Evolutionary conservation across 2,113 vertebrate species (phyloP).

Genomic region (Ophiodon elongatus): DNA sequence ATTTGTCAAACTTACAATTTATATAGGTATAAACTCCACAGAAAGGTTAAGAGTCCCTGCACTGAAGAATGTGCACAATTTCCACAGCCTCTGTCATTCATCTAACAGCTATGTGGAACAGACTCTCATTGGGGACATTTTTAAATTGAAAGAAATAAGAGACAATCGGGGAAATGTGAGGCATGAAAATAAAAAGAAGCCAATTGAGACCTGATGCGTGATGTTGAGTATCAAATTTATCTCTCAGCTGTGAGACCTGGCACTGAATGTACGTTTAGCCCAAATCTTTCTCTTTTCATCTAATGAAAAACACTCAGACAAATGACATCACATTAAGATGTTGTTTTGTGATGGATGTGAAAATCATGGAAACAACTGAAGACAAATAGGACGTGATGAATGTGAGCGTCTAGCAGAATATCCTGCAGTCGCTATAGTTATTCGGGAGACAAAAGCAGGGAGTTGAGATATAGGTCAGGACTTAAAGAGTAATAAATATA

Average conservation of each 20-base stretch:
- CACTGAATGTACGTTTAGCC: slow-evolving; percentile 53
- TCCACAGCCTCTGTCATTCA: slow-evolving; percentile 50
- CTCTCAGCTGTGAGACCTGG: slow-evolving; percentile 49
- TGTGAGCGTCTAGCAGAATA: slow-evolving; percentile 48
- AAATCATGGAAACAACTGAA: slow-evolving; percentile 57
- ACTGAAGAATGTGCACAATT: slow-evolving; percentile 48
- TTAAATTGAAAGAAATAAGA: slow-evolving; percentile 55
- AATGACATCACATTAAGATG: slow-evolving; percentile 63
- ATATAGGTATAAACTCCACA: slow-evolving; percentile 40
- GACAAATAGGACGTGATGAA: slow-evolving; percentile 67
- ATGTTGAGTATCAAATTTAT: slow-evolving; percentile 59
- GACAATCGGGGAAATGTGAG: slow-evolving; percentile 35
- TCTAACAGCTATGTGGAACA: slow-evolving; percentile 50
- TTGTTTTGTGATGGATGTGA: slow-evolving; percentile 65
- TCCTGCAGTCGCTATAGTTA: slow-evolving; percentile 39
- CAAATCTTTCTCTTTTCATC: slow-evolving; percentile 67
- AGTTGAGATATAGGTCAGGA: slow-evolving; percentile 16
- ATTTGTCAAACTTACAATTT: slow-evolving; percentile 35
- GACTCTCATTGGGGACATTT: slow-evolving; percentile 50
- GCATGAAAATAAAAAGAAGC: slow-evolving; percentile 33
- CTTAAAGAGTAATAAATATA: slow-evolving; percentile 48
- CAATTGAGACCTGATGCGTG: slow-evolving; percentile 45
- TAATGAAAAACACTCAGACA: slow-evolving; percentile 54
- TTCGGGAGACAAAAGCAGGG: slow-evolving; percentile 35
- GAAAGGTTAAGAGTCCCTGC: slow-evolving; percentile 33